Conservation (phyloP, 1,140 invertebrate species). For the Pseudoatta argentina region DNA sequence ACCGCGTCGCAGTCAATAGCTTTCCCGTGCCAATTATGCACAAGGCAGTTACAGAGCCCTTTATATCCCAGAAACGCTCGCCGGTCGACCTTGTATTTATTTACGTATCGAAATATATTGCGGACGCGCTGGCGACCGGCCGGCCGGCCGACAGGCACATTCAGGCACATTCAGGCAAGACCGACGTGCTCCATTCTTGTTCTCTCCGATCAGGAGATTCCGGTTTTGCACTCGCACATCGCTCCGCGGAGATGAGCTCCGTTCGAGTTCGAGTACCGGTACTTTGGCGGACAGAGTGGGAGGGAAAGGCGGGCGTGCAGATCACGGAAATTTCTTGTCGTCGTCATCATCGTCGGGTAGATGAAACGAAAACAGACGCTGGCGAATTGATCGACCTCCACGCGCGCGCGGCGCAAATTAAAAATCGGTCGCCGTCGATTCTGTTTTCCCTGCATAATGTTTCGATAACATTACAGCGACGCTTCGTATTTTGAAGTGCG, state of each 20-base stretch:
- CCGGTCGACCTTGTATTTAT: constrained; percentile 82
- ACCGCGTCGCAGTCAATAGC: constrained; percentile 60
- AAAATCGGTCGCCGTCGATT: constrained; percentile 21
- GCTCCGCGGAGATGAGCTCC: constrained; percentile 53
- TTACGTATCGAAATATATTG: constrained; percentile 81
- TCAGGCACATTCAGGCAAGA: background rate
- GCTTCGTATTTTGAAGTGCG: background rate
- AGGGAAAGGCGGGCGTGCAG: background rate
- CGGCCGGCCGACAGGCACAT: too few relatives aligned
- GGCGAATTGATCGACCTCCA: constrained; percentile 58
- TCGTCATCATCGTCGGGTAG: constrained; percentile 29
- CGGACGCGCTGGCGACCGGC: background rate
- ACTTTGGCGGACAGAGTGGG: constrained; percentile 46
- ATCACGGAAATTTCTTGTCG: constrained; percentile 71
- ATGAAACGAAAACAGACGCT: constrained; percentile 71
- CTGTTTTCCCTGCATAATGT: constrained; percentile 49
- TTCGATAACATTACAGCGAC: constrained; percentile 28
- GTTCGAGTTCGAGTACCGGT: constrained; percentile 69
- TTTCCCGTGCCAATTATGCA: constrained; percentile 70
- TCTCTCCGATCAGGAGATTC: constrained; percentile 54
- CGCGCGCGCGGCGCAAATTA: constrained; percentile 2
- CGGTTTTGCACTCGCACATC: constrained; percentile 64
- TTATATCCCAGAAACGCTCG: constrained; percentile 79
- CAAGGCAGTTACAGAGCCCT: constrained; percentile 71
- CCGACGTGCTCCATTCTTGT: constrained; percentile 45